Evolutionary conservation across 2,113 vertebrate species (phyloP), one percentile per base, ranked within the genome.

Genomic region (Scalopus aquaticus): DNA sequence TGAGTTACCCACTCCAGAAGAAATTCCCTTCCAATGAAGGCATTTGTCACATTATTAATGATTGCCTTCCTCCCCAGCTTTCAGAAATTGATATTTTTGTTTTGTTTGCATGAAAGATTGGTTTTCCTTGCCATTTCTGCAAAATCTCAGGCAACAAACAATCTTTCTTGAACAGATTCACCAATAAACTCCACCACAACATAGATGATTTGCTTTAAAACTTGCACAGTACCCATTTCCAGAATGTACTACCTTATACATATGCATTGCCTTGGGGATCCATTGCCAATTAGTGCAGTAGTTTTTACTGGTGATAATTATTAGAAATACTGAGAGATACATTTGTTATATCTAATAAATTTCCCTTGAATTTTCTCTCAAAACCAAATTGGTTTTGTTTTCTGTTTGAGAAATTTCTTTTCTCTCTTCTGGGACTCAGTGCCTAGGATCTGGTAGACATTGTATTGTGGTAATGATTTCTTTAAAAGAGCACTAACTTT

Each of bases 261-360:
- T 16, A 6, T 67, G 30, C 1, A 22, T 7, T 54, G 10, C 64
- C 70, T 49, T 78, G 32, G 54, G 93, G 42, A 90, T 39, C 9
- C 35, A 56, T 95, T 42, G 67, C 73, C 32, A 82, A 9, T 67
- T 73, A 88, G 22, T 11, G 46, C 5, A 67, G 54, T 32, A 8
- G 12, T 76, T 93, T 85, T 77, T 83, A 70, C 19, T 58, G 28
- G 37, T 90, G 22, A 92, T 37, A 73, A 80, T 80, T 76, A 89
- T 39, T 54, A 73, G 9, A 3, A 76, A 74, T 70, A 67, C 2
- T 77, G 74, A 77, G 37, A 92, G 12, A 35, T 79, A 42, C 11
- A 49, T 35, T 64, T 85, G 67, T 58, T 85, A 46, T 3, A 44
- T n/a, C 58, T 85, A 84, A 30, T 93, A n/a, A 44, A 72, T 39